Conservation (phyloP, 2,888 invertebrate species). For the Ypsolopha scabrella region DNA sequence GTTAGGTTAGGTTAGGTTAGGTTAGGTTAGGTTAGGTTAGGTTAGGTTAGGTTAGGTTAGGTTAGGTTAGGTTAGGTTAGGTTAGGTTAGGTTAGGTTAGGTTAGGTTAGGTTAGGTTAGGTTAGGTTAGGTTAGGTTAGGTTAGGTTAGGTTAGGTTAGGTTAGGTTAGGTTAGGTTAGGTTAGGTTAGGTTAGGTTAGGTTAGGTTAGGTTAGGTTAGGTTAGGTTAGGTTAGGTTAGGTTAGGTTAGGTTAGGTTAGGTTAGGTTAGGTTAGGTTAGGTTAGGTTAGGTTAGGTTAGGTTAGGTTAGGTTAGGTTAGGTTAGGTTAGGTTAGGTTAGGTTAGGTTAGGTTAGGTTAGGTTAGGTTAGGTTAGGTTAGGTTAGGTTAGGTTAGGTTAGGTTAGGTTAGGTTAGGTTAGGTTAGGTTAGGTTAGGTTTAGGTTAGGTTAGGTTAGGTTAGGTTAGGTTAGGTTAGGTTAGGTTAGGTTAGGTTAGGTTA, state of each 20-base stretch:
- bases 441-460: constrained; percentile 9
- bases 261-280: constrained; percentile 8
- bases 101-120: no score
- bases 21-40: no score
- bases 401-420: constrained; percentile 8
- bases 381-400: constrained; percentile 8
- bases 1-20: no score
- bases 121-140: no score
- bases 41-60: no score
- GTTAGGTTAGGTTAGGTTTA: constrained; percentile 8
- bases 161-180: constrained; percentile 6
- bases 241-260: constrained; percentile 9
- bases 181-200: constrained; percentile 7
- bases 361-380: constrained; percentile 8
- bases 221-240: constrained; percentile 9
- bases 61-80: no score
- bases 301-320: constrained; percentile 8
- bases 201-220: constrained; percentile 8
- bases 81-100: no score
- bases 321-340: constrained; percentile 7
- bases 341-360: constrained; percentile 8
- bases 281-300: constrained; percentile 6
- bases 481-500: constrained; percentile 8
- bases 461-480: constrained; percentile 7
- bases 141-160: no score